Percentiles rank a stretch among this genome's conserved stretches.
Evolutionary conservation across 2,888 invertebrate genomes (phyloP).

Genomic region (Dryobota labecula): DNA sequence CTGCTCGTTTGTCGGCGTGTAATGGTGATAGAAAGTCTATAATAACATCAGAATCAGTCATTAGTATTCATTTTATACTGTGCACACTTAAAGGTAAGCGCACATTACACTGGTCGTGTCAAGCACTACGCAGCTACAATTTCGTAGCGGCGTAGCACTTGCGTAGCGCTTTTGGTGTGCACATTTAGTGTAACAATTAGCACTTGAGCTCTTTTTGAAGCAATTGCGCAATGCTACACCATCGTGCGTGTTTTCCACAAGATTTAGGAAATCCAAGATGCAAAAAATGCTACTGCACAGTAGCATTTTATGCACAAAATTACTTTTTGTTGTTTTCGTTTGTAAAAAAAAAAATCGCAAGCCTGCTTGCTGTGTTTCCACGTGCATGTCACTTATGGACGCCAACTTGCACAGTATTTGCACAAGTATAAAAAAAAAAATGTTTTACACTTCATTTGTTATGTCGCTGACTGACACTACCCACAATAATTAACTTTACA

Average conservation of each 20-base stretch:
- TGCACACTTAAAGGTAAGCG: background rate
- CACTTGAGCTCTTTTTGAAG: background rate
- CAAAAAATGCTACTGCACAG: no score
- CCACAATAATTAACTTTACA: constrained; percentile 51
- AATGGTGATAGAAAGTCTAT: background rate
- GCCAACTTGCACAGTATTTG: background rate
- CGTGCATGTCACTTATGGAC: background rate
- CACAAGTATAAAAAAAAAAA: background rate
- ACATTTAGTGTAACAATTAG: background rate
- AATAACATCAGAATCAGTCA: background rate
- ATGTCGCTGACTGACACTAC: constrained; percentile 39
- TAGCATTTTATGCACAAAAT: background rate
- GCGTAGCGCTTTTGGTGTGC: background rate
- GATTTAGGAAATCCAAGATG: background rate
- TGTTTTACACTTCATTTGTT: background rate
- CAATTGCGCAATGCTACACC: background rate
- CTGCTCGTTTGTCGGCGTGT: background rate
- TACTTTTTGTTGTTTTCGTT: background rate
- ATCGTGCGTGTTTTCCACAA: background rate
- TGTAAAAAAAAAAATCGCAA: background rate
- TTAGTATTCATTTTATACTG: background rate
- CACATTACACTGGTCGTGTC: background rate
- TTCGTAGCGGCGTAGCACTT: background rate
- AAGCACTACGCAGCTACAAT: background rate
- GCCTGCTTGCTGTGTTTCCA: background rate